Evolutionary conservation across 2,888 invertebrate species (phyloP).

Genomic region (Teleogryllus oceanicus): DNA sequence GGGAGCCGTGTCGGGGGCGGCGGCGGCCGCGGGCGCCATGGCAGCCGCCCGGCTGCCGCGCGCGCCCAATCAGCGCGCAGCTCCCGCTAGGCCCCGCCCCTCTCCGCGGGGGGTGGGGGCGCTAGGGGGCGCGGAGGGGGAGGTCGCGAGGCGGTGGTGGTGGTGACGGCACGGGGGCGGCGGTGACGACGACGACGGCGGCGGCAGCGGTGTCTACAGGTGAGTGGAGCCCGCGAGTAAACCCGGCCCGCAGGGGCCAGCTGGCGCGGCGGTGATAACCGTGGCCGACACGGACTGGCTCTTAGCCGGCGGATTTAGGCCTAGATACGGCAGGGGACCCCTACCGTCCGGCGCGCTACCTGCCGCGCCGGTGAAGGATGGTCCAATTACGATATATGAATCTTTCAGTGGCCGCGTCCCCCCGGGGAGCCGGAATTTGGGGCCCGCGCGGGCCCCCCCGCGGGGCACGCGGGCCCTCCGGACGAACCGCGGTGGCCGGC

Average conservation of each 20-base stretch:
- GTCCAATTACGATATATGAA: slow-evolving; percentile 18
- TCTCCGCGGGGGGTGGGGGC: no score
- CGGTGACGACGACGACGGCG: background rate
- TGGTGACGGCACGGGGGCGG: background rate
- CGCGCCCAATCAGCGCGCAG: no score
- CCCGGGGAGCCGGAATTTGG: background rate
- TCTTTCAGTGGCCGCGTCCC: background rate
- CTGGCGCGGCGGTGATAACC: background rate
- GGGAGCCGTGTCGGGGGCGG: no score
- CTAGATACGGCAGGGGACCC: background rate
- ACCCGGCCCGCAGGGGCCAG: background rate
- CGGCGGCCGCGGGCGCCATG: no score
- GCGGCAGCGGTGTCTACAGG: background rate
- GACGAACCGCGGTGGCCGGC: background rate
- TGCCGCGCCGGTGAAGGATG: background rate
- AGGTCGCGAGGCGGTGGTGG: background rate
- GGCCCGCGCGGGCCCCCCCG: background rate
- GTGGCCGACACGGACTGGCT: background rate
- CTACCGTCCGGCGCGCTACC: background rate
- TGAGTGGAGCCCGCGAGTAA: background rate
- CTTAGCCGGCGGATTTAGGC: background rate
- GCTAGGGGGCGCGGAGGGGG: no score
- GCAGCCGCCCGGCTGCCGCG: no score
- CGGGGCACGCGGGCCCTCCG: no score
- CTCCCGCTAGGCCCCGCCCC: no score